A percentile compares a stretch with the other conserved stretches of the same genome.
These are phyloP conservation scores for Chrysemys picta DNA, from an alignment of 2,113 vertebrate genomes.

Conservation along the genomic window DNA sequence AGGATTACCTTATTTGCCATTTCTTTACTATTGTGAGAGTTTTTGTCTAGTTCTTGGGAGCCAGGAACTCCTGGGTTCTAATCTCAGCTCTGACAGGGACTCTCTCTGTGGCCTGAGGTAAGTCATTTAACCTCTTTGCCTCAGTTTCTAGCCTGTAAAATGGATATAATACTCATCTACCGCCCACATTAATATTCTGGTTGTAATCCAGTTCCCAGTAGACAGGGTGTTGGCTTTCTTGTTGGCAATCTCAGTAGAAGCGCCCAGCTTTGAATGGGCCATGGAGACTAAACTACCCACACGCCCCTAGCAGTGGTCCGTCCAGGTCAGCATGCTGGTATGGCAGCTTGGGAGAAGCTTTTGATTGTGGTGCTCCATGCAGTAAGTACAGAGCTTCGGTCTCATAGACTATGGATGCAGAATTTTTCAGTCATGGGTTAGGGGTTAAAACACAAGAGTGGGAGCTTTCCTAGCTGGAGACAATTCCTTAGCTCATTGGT, in stretches of 20 bases:
- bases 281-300: background rate
- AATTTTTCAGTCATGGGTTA: background rate
- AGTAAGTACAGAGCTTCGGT: background rate
- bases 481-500: background rate
- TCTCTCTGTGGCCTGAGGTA: background rate
- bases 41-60: background rate
- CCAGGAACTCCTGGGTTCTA: conserved; percentile 2
- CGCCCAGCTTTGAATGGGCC: background rate
- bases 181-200: background rate
- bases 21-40: conserved; percentile 33
- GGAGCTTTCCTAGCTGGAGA: background rate
- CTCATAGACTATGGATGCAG: background rate
- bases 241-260: background rate
- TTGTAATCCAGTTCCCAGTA: background rate
- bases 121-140: background rate
- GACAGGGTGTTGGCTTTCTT: background rate
- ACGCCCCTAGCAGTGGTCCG: background rate
- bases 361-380: background rate
- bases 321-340: background rate
- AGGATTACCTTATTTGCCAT: background rate
- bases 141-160: background rate
- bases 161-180: background rate
- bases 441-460: background rate
- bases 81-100: background rate
- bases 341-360: background rate